Evolutionary conservation across 2,888 invertebrate species (phyloP), one percentile per base, ranked within the genome.

Genomic region (Sylvicola cinctus): DNA sequence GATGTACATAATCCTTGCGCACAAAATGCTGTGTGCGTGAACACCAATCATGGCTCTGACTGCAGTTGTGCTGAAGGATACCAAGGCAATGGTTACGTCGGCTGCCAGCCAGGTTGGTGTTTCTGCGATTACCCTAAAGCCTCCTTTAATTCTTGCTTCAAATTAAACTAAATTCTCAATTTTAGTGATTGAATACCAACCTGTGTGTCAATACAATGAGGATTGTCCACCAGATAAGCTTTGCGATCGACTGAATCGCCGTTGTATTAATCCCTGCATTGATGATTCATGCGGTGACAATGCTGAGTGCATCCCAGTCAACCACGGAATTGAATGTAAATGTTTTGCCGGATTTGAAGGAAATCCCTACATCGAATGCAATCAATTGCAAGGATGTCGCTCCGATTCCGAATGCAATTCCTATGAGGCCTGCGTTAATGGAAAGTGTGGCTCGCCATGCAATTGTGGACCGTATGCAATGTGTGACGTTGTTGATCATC

Each of bases 181-280:
- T 51, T 26, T 43, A 67, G 66, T 60, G 12, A 49, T 51, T 20
- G 52, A 55, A 30, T 54, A 62, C 40, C 61, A 62, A 44, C 63
- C 69, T 43, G 67, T 84, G 34, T 87, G 87, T 51, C 85, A 85
- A 52, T 84, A 83, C 55, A 85, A 87, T 49, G 84, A 83, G 62
- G 85, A 87, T 49, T 88, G 87, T 51, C 83, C 84, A 35, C 78
- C 80, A n/a, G 70, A 77, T 46, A 72, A 80, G 46, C 61, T 81
- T 15, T 88, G 87, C 52, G 85, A 87, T 55, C 68, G 84, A 44
- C 60, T 84, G 33, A 85, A 84, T 49, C 65, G 85, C 50, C 66
- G 76, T 32, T 88, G 87, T 51, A 76, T 81, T 42, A 84, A 73
- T 53, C 81, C 83, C 3, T 84, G 84, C 50, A 63, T 68, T 43